These are phyloP conservation scores for Cephus runcator DNA, from an alignment of 2,888 invertebrate genomes.

Conservation along the genomic window DNA sequence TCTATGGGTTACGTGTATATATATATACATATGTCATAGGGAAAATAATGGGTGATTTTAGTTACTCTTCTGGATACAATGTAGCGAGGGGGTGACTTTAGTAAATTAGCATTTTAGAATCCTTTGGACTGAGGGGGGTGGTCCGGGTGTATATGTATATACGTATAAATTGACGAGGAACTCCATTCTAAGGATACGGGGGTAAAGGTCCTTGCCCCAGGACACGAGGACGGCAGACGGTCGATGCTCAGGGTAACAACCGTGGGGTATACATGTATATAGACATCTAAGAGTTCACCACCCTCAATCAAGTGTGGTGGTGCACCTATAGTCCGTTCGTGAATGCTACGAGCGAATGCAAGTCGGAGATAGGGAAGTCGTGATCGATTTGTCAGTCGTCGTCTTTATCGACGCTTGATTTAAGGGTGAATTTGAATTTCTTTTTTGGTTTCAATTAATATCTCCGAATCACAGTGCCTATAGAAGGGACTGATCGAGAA, in stretches of 20 bases:
- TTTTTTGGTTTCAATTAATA: not conserved
- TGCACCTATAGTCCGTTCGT: not conserved
- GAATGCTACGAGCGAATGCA: not conserved
- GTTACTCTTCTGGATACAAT: not conserved
- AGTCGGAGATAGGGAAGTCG: not conserved
- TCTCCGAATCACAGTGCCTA: no score
- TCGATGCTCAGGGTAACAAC: slow-evolving; percentile 54
- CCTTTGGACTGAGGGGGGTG: not conserved
- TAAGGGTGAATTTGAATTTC: not conserved
- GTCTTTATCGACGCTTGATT: not conserved
- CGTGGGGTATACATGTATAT: not conserved
- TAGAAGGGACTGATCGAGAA: no score
- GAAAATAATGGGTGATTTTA: not conserved
- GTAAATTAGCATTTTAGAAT: not conserved
- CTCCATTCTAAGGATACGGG: slow-evolving; percentile 27
- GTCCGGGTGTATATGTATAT: not conserved
- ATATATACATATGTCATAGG: not conserved
- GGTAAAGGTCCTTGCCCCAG: slow-evolving; percentile 60
- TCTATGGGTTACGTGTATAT: not conserved
- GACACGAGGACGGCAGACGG: slow-evolving; percentile 52
- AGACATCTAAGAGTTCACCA: not conserved
- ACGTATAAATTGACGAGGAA: not conserved
- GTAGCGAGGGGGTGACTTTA: not conserved
- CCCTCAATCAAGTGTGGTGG: not conserved
- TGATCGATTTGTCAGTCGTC: not conserved